Evolutionary conservation across 2,113 vertebrate genomes (phyloP).

Genomic region (Lethenteron camtschaticum): DNA sequence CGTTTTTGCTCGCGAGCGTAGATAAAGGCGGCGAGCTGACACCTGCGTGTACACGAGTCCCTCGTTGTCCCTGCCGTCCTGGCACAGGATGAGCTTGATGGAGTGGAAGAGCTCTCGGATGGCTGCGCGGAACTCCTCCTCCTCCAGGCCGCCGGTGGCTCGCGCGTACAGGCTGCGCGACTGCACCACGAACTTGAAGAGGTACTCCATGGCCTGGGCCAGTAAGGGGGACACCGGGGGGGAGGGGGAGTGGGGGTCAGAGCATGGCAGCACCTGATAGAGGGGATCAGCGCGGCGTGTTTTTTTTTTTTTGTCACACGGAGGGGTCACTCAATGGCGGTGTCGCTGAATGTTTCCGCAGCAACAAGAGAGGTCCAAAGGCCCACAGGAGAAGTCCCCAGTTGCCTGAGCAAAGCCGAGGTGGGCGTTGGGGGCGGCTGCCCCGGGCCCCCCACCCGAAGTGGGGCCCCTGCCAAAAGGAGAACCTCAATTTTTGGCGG

Average conservation of each 20-base stretch:
- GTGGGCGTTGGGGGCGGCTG: no score
- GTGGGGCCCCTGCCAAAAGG: no score
- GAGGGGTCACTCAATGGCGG: no score
- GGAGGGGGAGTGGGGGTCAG: constrained; percentile 6
- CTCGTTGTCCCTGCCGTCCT: constrained; percentile 84
- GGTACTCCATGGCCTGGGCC: constrained; percentile 71
- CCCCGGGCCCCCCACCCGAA: no score
- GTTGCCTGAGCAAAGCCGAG: no score
- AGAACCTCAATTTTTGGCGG: no score
- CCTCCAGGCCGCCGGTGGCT: constrained; percentile 85
- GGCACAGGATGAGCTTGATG: constrained; percentile 79
- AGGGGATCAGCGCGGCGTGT: background rate
- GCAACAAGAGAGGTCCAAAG: no score
- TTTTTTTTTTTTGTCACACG: no score
- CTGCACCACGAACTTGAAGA: constrained; percentile 96
- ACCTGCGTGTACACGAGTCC: constrained; percentile 93
- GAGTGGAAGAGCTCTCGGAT: constrained; percentile 94
- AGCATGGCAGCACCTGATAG: background rate
- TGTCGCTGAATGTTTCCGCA: no score
- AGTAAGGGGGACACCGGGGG: constrained; percentile 5
- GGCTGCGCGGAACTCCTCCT: constrained; percentile 71
- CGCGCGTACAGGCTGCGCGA: constrained; percentile 83
- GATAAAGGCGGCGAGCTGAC: no score
- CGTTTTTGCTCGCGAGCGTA: no score
- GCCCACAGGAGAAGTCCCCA: no score